phyloP scores from a whole-genome alignment of 2,113 vertebrate genomes.

The Caloenas nicobarica region DNA sequence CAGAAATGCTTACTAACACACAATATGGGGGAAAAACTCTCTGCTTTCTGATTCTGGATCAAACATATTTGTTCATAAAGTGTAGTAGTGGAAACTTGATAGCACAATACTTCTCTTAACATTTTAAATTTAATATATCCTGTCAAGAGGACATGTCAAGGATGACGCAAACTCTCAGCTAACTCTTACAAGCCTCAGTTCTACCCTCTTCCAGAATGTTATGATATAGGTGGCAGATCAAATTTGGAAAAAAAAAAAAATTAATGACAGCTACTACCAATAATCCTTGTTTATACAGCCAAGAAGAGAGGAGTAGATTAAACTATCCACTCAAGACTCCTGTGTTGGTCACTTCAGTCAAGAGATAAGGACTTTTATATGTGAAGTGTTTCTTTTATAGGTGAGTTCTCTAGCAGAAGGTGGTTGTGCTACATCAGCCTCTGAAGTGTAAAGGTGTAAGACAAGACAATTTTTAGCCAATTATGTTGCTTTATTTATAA shows the following conservation, averaged over 20 bases:
- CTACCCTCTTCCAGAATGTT: neutral
- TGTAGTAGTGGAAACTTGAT: neutral
- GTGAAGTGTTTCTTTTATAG: neutral
- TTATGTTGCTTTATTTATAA: neutral
- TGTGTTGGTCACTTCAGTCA: neutral
- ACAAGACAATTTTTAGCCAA: neutral
- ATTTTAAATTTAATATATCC: neutral
- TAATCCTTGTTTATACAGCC: neutral
- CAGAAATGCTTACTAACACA: neutral
- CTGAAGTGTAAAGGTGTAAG: neutral
- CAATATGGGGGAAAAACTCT: neutral
- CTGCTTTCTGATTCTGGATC: neutral
- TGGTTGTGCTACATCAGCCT: neutral
- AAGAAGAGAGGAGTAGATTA: neutral
- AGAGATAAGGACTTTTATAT: neutral
- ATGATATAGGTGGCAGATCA: neutral
- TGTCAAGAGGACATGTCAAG: neutral
- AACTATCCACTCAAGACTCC: neutral
- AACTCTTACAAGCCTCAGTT: neutral
- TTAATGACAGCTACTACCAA: neutral
- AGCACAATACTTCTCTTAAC: neutral
- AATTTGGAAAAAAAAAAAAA: neutral
- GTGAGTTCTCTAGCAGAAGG: neutral
- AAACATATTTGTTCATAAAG: neutral
- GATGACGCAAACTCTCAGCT: neutral